Evolutionary conservation across 2,888 invertebrate genomes (phyloP).

Genomic region (Neoscelio sp.): DNA sequence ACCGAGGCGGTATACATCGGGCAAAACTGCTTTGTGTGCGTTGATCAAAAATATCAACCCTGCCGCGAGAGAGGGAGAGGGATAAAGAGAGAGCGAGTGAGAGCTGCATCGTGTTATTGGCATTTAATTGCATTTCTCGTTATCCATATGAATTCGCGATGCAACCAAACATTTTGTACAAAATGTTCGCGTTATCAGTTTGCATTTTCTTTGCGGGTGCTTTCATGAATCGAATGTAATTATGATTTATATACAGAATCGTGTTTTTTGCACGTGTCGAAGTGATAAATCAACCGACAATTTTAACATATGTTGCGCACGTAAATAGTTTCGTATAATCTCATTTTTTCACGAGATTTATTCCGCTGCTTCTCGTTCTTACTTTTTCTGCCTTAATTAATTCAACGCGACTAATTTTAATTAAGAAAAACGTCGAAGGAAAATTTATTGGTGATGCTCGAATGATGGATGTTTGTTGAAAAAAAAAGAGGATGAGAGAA

Average conservation of each 20-base stretch:
- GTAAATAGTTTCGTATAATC: conserved; percentile 37
- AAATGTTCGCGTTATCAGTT: conserved; percentile 32
- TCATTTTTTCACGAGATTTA: conserved; percentile 25
- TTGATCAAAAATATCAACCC: conserved; percentile 56
- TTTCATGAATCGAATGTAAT: conserved; percentile 26
- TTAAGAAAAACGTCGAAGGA: conserved; percentile 52
- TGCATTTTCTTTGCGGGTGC: conserved; percentile 39
- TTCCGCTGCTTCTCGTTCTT: conserved; percentile 1
- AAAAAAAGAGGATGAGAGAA: not conserved
- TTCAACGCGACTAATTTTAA: conserved; percentile 44
- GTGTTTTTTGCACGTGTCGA: conserved; percentile 15
- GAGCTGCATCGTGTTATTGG: conserved; percentile 49
- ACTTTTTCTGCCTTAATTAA: conserved; percentile 40
- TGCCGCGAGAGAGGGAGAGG: conserved; percentile 8
- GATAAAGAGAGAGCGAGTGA: conserved; percentile 10
- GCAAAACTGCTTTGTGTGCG: conserved; percentile 48
- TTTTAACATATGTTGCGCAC: not conserved
- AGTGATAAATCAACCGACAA: conserved; percentile 34
- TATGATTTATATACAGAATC: conserved; percentile 33
- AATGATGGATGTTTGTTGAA: conserved; percentile 43
- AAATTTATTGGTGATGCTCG: conserved; percentile 31
- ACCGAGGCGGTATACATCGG: conserved; percentile 45
- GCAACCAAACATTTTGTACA: conserved; percentile 41
- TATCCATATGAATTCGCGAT: conserved; percentile 37
- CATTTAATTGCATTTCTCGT: conserved; percentile 62